Evolutionary conservation across 1,140 invertebrate genomes (phyloP).

Genomic region (Leptopilina clavipes): DNA sequence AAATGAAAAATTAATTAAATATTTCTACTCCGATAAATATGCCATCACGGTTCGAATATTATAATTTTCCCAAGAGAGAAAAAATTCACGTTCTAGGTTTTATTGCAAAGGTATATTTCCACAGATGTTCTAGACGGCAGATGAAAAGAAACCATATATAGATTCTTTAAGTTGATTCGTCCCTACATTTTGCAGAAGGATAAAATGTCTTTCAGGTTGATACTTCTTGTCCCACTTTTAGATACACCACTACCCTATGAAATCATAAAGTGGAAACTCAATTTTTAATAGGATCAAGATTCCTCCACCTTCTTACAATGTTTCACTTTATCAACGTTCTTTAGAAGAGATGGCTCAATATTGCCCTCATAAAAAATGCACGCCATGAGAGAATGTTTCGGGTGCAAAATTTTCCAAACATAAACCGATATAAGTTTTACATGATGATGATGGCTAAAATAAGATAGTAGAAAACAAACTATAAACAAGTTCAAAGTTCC

Average conservation of each 20-base stretch:
- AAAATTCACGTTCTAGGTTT: neutral
- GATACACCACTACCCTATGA: slow-evolving; percentile 5
- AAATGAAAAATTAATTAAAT: too few relatives aligned
- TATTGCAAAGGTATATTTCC: neutral
- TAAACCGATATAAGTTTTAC: slow-evolving; percentile 7
- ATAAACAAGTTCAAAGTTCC: neutral
- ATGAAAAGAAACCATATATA: slow-evolving; percentile 17
- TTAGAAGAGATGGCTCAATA: neutral
- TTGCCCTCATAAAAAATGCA: slow-evolving; percentile 13
- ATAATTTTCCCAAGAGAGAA: neutral
- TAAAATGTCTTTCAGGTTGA: neutral
- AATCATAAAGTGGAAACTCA: slow-evolving; percentile 20
- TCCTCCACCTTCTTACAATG: neutral
- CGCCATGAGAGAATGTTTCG: neutral
- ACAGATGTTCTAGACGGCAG: neutral
- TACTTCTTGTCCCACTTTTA: neutral
- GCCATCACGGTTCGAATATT: neutral
- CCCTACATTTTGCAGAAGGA: neutral
- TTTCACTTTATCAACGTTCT: slow-evolving; percentile 4
- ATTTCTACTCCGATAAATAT: too few relatives aligned
- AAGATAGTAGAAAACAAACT: neutral
- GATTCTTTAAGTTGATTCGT: slow-evolving; percentile 15
- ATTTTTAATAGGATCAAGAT: slow-evolving; percentile 29
- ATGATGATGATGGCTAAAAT: neutral
- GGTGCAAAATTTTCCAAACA: neutral